phyloP scores from a whole-genome alignment of 2,113 vertebrate species.

The Sebastes fasciatus region DNA sequence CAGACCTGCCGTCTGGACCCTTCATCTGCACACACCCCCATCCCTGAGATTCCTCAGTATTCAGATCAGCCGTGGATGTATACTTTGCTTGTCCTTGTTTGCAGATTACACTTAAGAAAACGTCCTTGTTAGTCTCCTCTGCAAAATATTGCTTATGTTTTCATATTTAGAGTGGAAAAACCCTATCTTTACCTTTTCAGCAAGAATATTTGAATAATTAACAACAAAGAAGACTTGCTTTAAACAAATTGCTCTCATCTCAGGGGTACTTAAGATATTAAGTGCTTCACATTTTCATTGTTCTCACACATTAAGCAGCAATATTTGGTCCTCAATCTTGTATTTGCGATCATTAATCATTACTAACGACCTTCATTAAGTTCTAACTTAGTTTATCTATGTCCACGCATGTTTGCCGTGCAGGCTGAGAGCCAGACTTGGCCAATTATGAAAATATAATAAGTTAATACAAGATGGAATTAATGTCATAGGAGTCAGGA shows the following conservation, averaged over 20 bases:
- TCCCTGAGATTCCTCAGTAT: conserved; percentile 19
- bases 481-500: conserved; percentile 49
- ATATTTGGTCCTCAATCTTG: conserved; percentile 36
- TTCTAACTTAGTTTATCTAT: conserved; percentile 49
- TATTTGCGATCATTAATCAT: conserved; percentile 64
- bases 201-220: conserved; percentile 45
- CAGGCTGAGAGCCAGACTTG: conserved; percentile 12
- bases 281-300: conserved; percentile 44
- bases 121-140: conserved; percentile 24
- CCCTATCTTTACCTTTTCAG: conserved; percentile 2
- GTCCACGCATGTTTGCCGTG: conserved; percentile 46
- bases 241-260: conserved; percentile 54
- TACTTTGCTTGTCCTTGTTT: conserved; percentile 45
- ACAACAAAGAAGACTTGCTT: conserved; percentile 22
- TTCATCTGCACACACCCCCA: too few relatives aligned
- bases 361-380: conserved; percentile 55
- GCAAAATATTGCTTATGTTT: conserved; percentile 1
- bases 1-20: too few relatives aligned
- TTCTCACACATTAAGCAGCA: conserved; percentile 47
- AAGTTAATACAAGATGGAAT: conserved; percentile 56
- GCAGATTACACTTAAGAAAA: conserved; percentile 10
- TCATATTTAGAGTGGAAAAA: conserved; percentile 15
- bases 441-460: conserved; percentile 45
- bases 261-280: conserved; percentile 48
- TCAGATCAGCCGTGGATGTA: conserved; percentile 35